These are phyloP conservation scores for Apodemia mormo DNA, from an alignment of 2,888 invertebrate species.

Conservation along the genomic window DNA sequence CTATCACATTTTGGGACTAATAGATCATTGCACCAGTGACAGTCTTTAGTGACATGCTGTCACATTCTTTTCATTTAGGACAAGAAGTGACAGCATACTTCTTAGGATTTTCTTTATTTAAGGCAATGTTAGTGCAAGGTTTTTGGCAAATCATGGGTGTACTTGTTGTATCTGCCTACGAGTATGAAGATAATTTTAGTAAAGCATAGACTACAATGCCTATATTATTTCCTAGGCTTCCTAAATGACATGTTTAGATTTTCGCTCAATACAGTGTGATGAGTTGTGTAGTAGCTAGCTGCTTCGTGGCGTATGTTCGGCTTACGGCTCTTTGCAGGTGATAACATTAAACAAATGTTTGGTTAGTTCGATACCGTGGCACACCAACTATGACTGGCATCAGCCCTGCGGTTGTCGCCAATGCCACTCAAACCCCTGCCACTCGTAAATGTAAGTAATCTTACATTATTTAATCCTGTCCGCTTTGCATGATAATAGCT, in stretches of 20 bases:
- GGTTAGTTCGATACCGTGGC: slow-evolving; percentile 79
- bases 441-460: slow-evolving; percentile 64
- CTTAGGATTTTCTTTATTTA: too few relatives aligned
- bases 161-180: too few relatives aligned
- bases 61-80: too few relatives aligned
- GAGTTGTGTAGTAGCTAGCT: slow-evolving; percentile 51
- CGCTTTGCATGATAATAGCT: slow-evolving; percentile 28
- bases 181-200: too few relatives aligned
- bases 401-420: slow-evolving; percentile 47
- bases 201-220: too few relatives aligned
- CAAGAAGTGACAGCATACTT: too few relatives aligned
- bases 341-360: slow-evolving; percentile 80
- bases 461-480: slow-evolving; percentile 28
- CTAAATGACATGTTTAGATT: slow-evolving; percentile 11
- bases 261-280: slow-evolving; percentile 11
- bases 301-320: slow-evolving; percentile 71
- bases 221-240: too few relatives aligned
- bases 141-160: too few relatives aligned
- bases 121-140: too few relatives aligned
- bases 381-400: slow-evolving; percentile 54
- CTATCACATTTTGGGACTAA: too few relatives aligned
- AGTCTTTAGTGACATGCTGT: too few relatives aligned
- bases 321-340: slow-evolving; percentile 77
- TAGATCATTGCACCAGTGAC: too few relatives aligned
- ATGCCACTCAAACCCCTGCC: slow-evolving; percentile 53